Evolutionary conservation across 2,888 invertebrate species (phyloP).

Genomic region (Drosophila prostipennis): DNA sequence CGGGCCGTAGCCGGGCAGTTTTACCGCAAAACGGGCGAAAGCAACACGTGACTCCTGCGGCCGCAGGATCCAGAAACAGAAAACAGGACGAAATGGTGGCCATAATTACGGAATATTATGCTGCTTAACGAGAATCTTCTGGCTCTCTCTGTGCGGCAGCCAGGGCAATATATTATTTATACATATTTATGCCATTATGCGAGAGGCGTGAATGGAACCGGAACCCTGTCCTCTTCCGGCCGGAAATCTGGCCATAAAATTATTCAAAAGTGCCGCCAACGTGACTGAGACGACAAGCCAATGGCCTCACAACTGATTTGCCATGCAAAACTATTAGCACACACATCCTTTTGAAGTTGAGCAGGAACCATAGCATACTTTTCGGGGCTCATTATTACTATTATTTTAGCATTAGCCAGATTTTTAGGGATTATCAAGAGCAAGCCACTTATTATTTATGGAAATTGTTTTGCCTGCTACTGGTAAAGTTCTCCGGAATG

Average conservation of each 20-base stretch:
- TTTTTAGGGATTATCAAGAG: conserved; percentile 9
- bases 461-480: conserved; percentile 54
- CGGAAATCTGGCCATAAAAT: conserved; percentile 43
- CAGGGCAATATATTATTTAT: conserved; percentile 31
- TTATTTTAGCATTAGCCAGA: conserved; percentile 5
- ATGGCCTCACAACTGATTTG: conserved; percentile 25
- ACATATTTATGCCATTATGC: conserved; percentile 37
- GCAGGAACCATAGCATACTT: neutral
- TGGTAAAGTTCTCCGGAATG: conserved; percentile 14
- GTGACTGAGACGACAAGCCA: conserved; percentile 45
- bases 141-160: conserved; percentile 7
- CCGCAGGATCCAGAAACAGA: conserved; percentile 15
- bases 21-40: conserved; percentile 51
- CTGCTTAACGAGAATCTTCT: conserved; percentile 49
- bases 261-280: conserved; percentile 31
- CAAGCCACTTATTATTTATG: conserved; percentile 57
- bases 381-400: neutral
- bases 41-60: conserved; percentile 40
- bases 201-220: conserved; percentile 15
- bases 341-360: neutral
- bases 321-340: conserved; percentile 4
- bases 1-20: conserved; percentile 26
- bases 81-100: conserved; percentile 28
- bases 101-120: conserved; percentile 68
- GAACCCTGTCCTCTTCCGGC: neutral